Base-by-base conservation (phyloP, 2,113 vertebrate genomes). In the Cynopterus brachyotis region DNA sequence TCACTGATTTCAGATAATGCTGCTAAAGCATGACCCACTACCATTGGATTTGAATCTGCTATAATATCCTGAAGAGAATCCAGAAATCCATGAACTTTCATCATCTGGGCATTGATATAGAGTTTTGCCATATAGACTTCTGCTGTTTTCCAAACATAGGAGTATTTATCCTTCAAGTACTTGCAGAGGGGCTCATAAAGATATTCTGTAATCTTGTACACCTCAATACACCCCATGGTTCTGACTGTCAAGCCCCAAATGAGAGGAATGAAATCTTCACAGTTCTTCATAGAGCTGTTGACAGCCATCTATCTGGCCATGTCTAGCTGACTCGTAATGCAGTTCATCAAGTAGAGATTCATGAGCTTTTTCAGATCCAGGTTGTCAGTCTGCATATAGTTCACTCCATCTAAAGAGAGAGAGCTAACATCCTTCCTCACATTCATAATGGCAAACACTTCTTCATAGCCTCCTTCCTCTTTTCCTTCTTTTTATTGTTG, bases 21-120 rank as follows among this genome's bases (percentile, higher is more conserved):
- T 47, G 45, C 11, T 47, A 47, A 12, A 47, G 2, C 47, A 50
- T 50, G 13, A 50, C 47, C 47, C 47, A 50, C 47, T 97, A 99
- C 99, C 99, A 99, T 99, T 94, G 99, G 99, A 91, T 99, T 99
- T 96, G 99, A 99, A 98, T 99, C 99, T 3, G 99, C 99, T 55
- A 99, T 99, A 91, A 99, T 99, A 96, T 99, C 99, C 9, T 99
- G 98, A 82, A 99, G 98, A 15, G 99, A 99, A 97, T 99, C 99
- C 98, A 99, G 98, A 97, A 99, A 99, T 5, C 99, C 99, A 94
- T 99, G 99, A 96, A 99, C 99, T 98, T 99, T 99, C 97, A 99
- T 99, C 99, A 99, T 99, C 98, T 99, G 99, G 82, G 99, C 99
- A 0, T 99, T 99, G 98, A 99, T 99, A 98, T 99, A 99, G 90